Evolutionary conservation across 2,113 vertebrate species (phyloP), one percentile per base, ranked within the genome.

Genomic region (Hypocryptadius cinnamomeus): DNA sequence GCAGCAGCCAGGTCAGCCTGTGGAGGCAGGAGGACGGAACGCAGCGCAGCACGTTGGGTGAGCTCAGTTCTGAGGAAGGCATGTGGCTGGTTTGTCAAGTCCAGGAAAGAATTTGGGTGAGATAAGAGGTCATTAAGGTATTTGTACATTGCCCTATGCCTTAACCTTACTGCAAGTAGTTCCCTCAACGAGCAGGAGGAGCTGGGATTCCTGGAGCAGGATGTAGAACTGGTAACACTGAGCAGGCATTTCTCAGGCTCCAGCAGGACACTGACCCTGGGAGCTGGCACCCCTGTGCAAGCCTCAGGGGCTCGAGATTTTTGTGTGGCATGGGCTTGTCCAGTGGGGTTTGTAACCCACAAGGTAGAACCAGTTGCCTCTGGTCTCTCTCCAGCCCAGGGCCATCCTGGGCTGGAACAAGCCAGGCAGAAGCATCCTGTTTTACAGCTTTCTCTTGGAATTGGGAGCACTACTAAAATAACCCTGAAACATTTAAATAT

Each of bases 61-160:
- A 93, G 51, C 61, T 88, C 16, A 15, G 39, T 66, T 80, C 61
- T 74, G 47, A 77, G 39, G 59, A 30, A 79, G 79, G 68, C 82
- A 71, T 5, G 8, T 70, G 48, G 79, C 92, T 2, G 4, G 76
- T 81, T 92, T 90, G 68, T 86, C 92, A 56, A n/a, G 86, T 92
- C 83, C 57, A 80, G 85, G 56, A 78, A 94, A 90, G 85, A 90
- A 83, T 93, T 92, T 60, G 68, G 56, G 82, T 64, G 79, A 95
- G 90, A 92, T 95, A 92, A 92, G 76, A 68, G 47, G 39, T 74
- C 88, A 83, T 93, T 78, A 88, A 37, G 68, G 69, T 91, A 59
- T 95, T 59, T 85, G 82, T 72, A 88, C 76, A 10, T 78, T 93
- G 93, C 64, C 83, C 73, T 81, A 0, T 88, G 64, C 39, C 51